Percentiles rank a stretch among this genome's conserved stretches.
Evolutionary conservation across 2,797 vertebrate species (phyloP).

Genomic region (Sebastes flavidus): DNA sequence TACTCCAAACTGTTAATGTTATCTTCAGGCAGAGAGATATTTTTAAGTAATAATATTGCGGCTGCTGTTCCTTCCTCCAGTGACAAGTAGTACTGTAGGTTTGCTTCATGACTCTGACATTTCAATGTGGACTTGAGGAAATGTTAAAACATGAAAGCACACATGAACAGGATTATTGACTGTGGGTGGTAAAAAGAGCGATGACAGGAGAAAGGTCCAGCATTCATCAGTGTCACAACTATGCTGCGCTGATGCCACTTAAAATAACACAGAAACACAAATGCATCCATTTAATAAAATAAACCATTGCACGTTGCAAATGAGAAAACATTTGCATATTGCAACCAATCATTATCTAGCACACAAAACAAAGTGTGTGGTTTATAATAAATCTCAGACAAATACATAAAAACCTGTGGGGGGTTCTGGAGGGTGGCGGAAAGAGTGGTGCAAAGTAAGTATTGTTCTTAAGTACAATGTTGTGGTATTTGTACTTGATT

Average conservation of each 20-base stretch:
- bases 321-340: slow-evolving; percentile 36
- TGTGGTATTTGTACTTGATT: not conserved
- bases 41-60: slow-evolving; percentile 4
- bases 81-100: slow-evolving; percentile 13
- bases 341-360: slow-evolving; percentile 32
- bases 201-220: slow-evolving; percentile 6
- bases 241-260: slow-evolving; percentile 19
- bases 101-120: slow-evolving; percentile 43
- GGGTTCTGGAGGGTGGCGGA: not conserved
- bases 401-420: not conserved
- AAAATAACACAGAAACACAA: slow-evolving; percentile 34
- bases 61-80: not conserved
- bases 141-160: slow-evolving; percentile 53
- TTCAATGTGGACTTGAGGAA: slow-evolving; percentile 49
- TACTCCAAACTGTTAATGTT: not conserved
- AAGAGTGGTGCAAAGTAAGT: not conserved
- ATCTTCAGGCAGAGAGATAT: slow-evolving; percentile 4
- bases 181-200: slow-evolving; percentile 27
- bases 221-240: slow-evolving; percentile 39
- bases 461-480: not conserved
- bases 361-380: not conserved
- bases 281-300: slow-evolving; percentile 36
- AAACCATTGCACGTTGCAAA: slow-evolving; percentile 1
- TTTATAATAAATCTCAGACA: not conserved
- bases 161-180: slow-evolving; percentile 46